Conservation (phyloP, 2,888 invertebrate genomes). For the Kryphioiulus occultus region DNA sequence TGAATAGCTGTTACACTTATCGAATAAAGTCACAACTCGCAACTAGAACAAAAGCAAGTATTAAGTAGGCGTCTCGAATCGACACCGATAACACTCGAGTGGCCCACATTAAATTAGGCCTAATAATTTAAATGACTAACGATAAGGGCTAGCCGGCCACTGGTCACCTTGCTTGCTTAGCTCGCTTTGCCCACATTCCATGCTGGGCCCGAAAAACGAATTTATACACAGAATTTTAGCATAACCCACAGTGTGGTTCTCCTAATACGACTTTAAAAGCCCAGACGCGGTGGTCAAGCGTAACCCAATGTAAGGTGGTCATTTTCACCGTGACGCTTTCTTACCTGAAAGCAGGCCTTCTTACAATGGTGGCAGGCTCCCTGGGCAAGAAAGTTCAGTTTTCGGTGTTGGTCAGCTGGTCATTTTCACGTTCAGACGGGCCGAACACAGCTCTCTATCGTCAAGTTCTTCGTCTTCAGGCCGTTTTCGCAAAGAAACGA, state of each 20-base stretch:
- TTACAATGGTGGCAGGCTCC: neutral
- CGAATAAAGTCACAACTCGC: neutral
- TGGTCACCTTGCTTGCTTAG: neutral
- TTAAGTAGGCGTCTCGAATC: slow-evolving; percentile 2
- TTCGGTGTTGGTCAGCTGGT: neutral
- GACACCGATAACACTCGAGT: neutral
- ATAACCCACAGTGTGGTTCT: too few relatives aligned
- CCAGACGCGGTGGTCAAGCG: neutral
- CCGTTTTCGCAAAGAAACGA: neutral
- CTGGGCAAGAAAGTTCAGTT: neutral
- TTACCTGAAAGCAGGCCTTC: neutral
- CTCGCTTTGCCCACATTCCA: neutral
- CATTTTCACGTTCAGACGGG: neutral
- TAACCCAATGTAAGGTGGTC: neutral
- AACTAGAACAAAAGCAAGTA: neutral
- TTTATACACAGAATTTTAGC: neutral
- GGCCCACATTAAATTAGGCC: slow-evolving; percentile 8
- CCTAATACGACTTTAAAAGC: too few relatives aligned
- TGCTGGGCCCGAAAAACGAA: neutral
- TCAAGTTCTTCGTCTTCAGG: neutral
- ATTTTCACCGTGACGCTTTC: neutral
- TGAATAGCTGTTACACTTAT: neutral
- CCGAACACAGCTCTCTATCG: neutral
- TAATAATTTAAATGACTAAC: neutral
- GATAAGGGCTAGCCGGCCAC: slow-evolving; percentile 2